Evolutionary conservation across 2,888 invertebrate genomes (phyloP).

Genomic region (Drosophila niveifrons): DNA sequence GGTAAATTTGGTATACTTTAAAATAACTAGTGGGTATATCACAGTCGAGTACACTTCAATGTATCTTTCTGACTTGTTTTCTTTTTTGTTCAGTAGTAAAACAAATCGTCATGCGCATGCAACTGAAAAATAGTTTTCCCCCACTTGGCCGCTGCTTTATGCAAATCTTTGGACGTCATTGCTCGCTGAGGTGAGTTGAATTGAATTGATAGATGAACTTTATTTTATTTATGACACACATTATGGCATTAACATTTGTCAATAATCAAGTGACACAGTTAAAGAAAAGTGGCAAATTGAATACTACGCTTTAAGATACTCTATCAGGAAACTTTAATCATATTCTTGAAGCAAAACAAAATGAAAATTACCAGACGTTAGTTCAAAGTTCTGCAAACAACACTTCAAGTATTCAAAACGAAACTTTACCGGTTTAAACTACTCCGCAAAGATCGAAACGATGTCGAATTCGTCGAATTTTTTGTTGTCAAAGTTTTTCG

Average conservation of each 20-base stretch:
- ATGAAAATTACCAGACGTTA: not conserved
- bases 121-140: not conserved
- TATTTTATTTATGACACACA: not conserved
- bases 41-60: too few species aligned
- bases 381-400: not conserved
- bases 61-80: too few species aligned
- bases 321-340: too few species aligned
- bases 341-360: not conserved
- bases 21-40: too few species aligned
- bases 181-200: not conserved
- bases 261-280: not conserved
- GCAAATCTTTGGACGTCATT: not conserved
- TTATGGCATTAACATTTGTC: not conserved
- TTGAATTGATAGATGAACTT: not conserved
- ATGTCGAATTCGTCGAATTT: conserved; percentile 14
- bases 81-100: too few species aligned
- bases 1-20: too few species aligned
- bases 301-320: too few species aligned
- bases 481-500: conserved; percentile 16
- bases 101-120: not conserved
- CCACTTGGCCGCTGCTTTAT: not conserved
- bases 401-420: conserved; percentile 2
- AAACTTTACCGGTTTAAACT: conserved; percentile 48
- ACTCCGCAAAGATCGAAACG: conserved; percentile 13
- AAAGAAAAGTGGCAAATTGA: too few species aligned